Conservation (phyloP, 2,888 invertebrate species). For the Scaptomyza reducta region DNA sequence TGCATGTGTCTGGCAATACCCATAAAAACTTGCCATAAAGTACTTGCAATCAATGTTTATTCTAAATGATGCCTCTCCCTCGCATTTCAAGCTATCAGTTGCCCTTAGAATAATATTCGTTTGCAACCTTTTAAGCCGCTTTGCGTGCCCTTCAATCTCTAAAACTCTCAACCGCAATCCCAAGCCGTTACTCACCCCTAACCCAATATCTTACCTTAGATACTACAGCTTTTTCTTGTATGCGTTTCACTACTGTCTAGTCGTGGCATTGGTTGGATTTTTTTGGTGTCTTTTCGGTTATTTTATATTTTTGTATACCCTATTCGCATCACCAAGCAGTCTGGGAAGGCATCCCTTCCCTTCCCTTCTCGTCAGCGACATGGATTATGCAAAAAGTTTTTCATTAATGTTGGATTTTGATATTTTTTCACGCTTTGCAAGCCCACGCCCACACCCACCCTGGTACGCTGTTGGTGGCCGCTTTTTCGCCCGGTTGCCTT, state of each 20-base stretch:
- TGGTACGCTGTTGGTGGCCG: slow-evolving; percentile 33
- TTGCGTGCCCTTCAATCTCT: slow-evolving; percentile 59
- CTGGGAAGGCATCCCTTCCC: slow-evolving; percentile 9
- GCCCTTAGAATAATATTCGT: slow-evolving; percentile 54
- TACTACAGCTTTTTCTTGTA: slow-evolving; percentile 53
- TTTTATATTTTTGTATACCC: background rate
- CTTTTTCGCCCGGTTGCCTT: slow-evolving; percentile 63
- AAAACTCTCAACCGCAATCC: slow-evolving; percentile 20
- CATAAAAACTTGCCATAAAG: no score
- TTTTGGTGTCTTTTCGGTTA: slow-evolving; percentile 17
- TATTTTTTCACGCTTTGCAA: slow-evolving; percentile 77
- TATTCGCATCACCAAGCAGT: background rate
- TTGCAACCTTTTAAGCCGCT: slow-evolving; percentile 69
- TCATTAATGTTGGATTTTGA: slow-evolving; percentile 82
- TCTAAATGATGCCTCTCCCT: slow-evolving; percentile 1
- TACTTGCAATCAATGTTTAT: slow-evolving; percentile 17
- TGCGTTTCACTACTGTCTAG: slow-evolving; percentile 50
- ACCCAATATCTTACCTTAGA: slow-evolving; percentile 28
- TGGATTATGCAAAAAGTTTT: slow-evolving; percentile 83
- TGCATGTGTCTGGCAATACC: no score
- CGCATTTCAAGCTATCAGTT: slow-evolving; percentile 16
- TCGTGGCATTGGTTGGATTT: slow-evolving; percentile 56
- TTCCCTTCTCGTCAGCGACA: slow-evolving; percentile 35
- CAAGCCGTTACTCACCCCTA: slow-evolving; percentile 18
- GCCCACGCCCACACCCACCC: background rate